Conservation (phyloP, 1,140 invertebrate species). For the Vanessa atalanta region DNA sequence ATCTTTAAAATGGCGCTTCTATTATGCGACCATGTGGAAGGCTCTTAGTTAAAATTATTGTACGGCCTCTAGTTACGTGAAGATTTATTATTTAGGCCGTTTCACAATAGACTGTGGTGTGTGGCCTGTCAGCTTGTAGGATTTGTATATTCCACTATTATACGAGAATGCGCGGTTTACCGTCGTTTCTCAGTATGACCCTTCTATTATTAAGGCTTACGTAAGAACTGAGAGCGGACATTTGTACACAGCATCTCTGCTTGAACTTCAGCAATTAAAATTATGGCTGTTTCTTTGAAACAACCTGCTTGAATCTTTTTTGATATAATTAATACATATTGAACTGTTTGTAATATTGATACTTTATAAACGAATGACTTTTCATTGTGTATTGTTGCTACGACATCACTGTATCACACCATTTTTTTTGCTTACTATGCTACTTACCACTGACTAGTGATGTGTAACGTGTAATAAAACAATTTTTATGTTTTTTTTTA, state of each 20-base stretch:
- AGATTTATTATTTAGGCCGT: slow-evolving; percentile 38
- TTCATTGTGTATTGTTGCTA: too few species aligned
- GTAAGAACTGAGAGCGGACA: slow-evolving; percentile 1
- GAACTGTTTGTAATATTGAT: too few species aligned
- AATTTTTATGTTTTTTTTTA: too few species aligned
- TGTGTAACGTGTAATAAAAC: too few species aligned
- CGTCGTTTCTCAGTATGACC: slow-evolving; percentile 15
- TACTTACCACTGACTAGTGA: too few species aligned
- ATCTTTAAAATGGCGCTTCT: background rate
- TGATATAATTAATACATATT: too few species aligned
- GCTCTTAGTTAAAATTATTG: slow-evolving; percentile 23
- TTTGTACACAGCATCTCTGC: background rate
- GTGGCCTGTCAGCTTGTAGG: slow-evolving; percentile 34
- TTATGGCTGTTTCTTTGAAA: background rate
- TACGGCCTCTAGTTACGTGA: slow-evolving; percentile 21
- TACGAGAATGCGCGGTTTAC: slow-evolving; percentile 19
- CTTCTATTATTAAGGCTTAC: slow-evolving; percentile 32
- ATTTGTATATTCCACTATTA: slow-evolving; percentile 31
- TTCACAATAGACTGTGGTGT: slow-evolving; percentile 37
- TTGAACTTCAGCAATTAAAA: background rate
- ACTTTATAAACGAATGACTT: too few species aligned
- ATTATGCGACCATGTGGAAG: slow-evolving; percentile 16
- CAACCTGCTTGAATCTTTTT: too few species aligned
- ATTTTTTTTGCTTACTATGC: too few species aligned
- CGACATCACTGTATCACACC: too few species aligned